Base-by-base conservation (phyloP, 1,140 invertebrate genomes). In the Nylanderia fulva region DNA sequence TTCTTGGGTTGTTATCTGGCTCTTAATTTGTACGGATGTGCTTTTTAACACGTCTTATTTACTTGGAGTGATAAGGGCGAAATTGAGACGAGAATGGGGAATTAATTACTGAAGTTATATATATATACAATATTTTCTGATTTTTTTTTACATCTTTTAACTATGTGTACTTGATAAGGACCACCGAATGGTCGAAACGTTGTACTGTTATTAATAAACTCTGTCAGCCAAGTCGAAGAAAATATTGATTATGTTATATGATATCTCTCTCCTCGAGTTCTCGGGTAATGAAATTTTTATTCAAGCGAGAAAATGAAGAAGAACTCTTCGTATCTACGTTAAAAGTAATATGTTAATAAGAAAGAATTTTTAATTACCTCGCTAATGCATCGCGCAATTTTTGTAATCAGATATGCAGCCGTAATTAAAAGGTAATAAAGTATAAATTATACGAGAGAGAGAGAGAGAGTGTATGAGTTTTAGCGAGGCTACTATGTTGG, bases 371-470 rank as follows among this genome's bases (percentile, higher is more conserved):
- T 60, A 42, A 75, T 75, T 42, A 60, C 9, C n/a, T 11, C 15
- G 54, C 0, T 74, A 58, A 45, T 27, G 33, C 11, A 7, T 63
- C 45, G 45, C 45, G 45, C 45, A 48, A 27, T 52, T 64, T 42
- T 29, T 13, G 24, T 27, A 24, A 48, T 15, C 11, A n/a, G 0
- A n/a, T 6, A 33, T 8, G 45, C 54, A 13, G 21, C 15, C 18
- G 29, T 11, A 39, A 29, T 68, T 68, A 39, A 69, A 24, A 69
- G 8, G 27, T 45, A 63, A 63, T 61, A 75, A 39, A 11, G 56
- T 42, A 33, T 39, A 48, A 36, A 64, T 76, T 76, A 33, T 45
- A n/a, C n/a, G n/a, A n/a, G n/a, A n/a, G n/a, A n/a, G n/a, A n/a
- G n/a, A n/a, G 9, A 15, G 29, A 36, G 11, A n/a, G 11, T 27